Conservation (phyloP, 2,113 vertebrate species). For the Scomber scombrus region DNA sequence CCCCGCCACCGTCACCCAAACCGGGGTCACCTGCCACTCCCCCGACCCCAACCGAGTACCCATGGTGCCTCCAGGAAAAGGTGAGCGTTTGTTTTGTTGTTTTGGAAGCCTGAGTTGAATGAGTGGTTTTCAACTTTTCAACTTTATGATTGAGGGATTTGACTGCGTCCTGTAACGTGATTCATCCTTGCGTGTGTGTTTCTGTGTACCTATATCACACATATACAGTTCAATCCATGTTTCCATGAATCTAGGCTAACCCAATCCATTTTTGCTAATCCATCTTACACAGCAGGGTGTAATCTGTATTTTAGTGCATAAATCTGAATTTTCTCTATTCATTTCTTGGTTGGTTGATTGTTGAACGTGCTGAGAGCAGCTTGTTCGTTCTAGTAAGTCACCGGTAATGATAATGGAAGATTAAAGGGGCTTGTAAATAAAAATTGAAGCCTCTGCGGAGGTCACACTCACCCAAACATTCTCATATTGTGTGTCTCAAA, state of each 20-base stretch:
- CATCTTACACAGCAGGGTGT: slow-evolving; percentile 25
- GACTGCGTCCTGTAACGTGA: slow-evolving; percentile 1
- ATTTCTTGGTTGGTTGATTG: background rate
- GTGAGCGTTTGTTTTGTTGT: slow-evolving; percentile 78
- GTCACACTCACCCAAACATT: slow-evolving; percentile 31
- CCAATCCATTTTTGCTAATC: slow-evolving; percentile 38
- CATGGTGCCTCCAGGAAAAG: slow-evolving; percentile 86
- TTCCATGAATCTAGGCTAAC: slow-evolving; percentile 33
- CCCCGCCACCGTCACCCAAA: slow-evolving; percentile 86
- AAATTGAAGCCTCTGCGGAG: slow-evolving; percentile 6
- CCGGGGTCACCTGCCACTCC: slow-evolving; percentile 90
- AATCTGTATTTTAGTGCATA: slow-evolving; percentile 42
- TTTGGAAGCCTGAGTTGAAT: background rate
- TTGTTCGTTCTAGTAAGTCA: slow-evolving; percentile 12
- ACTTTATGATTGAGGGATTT: slow-evolving; percentile 15
- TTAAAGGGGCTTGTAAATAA: slow-evolving; percentile 26
- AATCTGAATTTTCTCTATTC: background rate
- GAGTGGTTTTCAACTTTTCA: slow-evolving; percentile 30
- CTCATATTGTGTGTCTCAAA: background rate
- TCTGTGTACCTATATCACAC: background rate
- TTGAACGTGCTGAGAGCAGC: background rate
- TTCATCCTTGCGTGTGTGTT: background rate
- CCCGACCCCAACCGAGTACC: slow-evolving; percentile 87
- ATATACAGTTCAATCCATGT: slow-evolving; percentile 26
- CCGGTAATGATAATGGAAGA: slow-evolving; percentile 2